These are phyloP conservation scores for Peromyscus californicus DNA, from an alignment of 2,113 vertebrate species.

Conservation along the genomic window DNA sequence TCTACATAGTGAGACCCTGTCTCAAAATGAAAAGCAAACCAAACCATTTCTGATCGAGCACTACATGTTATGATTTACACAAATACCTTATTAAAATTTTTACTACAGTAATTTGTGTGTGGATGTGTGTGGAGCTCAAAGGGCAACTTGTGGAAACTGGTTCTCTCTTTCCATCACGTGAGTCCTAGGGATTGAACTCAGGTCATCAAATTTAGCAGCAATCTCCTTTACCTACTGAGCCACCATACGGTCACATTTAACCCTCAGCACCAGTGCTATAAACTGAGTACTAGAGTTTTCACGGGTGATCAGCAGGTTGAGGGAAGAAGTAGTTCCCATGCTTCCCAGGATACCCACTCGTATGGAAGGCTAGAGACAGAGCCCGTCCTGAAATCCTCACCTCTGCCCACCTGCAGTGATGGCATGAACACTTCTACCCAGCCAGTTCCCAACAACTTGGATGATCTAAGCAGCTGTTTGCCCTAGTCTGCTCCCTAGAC, in stretches of 20 bases:
- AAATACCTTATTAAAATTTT: neutral
- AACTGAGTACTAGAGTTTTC: neutral
- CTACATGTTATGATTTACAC: neutral
- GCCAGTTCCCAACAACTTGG: neutral
- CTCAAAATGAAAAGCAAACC: neutral
- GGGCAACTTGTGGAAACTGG: neutral
- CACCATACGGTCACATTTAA: neutral
- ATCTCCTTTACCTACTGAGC: neutral
- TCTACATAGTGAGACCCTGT: neutral
- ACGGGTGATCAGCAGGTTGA: neutral
- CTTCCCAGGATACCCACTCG: neutral
- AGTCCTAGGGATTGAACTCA: neutral
- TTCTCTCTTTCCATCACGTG: neutral
- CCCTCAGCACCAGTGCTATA: neutral
- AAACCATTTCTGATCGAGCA: neutral
- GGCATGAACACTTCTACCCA: too few relatives aligned
- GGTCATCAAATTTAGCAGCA: neutral
- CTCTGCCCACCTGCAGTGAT: neutral
- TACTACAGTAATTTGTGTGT: neutral
- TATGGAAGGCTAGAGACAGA: too few relatives aligned
- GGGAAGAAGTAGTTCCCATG: neutral
- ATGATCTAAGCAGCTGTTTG: neutral
- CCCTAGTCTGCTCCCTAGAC: neutral
- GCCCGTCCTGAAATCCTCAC: neutral
- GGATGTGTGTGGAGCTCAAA: neutral